phyloP scores from a whole-genome alignment of 2,888 invertebrate species.

The Drosophila percnosoma region DNA sequence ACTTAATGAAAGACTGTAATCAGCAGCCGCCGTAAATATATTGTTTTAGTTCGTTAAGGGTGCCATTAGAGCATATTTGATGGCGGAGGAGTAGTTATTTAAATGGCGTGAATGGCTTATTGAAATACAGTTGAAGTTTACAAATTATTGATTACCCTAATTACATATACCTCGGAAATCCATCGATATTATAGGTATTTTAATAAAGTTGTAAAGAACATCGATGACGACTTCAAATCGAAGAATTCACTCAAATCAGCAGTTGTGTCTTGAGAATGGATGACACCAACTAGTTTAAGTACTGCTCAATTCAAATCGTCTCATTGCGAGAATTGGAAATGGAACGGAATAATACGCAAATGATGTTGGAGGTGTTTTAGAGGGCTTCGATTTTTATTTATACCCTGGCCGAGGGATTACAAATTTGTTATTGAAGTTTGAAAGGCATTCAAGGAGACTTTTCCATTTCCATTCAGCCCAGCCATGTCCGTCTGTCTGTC shows the following conservation, averaged over 20 bases:
- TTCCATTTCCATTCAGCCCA: neutral
- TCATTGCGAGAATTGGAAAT: neutral
- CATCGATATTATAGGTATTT: neutral
- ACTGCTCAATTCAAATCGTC: neutral
- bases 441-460: neutral
- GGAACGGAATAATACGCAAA: neutral
- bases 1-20: neutral
- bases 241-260: neutral
- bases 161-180: neutral
- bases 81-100: neutral
- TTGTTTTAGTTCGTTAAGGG: neutral
- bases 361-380: neutral
- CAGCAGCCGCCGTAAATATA: neutral
- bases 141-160: neutral
- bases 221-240: neutral
- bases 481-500: neutral
- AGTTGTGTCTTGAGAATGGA: neutral
- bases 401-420: neutral
- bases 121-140: neutral
- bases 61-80: neutral
- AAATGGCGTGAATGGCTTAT: neutral
- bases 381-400: neutral
- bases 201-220: neutral
- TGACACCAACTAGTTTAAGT: too few relatives aligned
- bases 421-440: neutral